phyloP scores from a whole-genome alignment of 2,888 invertebrate genomes.

The Formica aserva region DNA sequence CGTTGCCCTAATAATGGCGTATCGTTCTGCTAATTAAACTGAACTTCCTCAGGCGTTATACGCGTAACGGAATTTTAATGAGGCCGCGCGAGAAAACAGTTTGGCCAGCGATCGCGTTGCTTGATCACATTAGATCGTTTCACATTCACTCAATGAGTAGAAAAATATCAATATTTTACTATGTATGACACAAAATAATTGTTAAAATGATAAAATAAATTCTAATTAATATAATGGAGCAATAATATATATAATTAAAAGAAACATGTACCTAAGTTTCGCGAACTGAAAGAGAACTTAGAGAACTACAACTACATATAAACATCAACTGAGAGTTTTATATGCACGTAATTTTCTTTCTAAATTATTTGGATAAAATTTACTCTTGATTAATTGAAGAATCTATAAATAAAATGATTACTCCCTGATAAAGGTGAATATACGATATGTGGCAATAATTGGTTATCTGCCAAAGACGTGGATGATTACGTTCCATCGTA shows the following conservation, averaged over 20 bases:
- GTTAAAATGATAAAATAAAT: background rate
- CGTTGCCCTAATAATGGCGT: background rate
- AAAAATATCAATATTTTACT: background rate
- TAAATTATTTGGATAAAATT: background rate
- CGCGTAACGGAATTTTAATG: constrained; percentile 39
- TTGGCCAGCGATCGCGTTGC: background rate
- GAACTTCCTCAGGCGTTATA: constrained; percentile 20
- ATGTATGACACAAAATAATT: background rate
- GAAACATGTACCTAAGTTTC: background rate
- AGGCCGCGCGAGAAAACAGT: constrained; percentile 3
- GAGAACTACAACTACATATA: background rate
- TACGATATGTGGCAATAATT: constrained; percentile 68
- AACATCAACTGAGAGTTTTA: background rate
- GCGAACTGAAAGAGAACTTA: background rate
- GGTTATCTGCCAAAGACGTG: constrained; percentile 66
- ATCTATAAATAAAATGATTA: constrained; percentile 35
- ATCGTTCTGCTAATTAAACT: constrained; percentile 49
- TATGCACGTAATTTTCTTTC: background rate
- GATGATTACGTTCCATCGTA: background rate
- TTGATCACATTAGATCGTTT: background rate
- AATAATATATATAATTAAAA: background rate
- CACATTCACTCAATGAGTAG: background rate
- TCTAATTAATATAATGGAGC: background rate
- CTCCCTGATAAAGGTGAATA: constrained; percentile 72
- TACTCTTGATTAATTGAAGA: background rate